Evolutionary conservation across 2,797 vertebrate genomes (phyloP).

Genomic region (Psittacula derbiana): DNA sequence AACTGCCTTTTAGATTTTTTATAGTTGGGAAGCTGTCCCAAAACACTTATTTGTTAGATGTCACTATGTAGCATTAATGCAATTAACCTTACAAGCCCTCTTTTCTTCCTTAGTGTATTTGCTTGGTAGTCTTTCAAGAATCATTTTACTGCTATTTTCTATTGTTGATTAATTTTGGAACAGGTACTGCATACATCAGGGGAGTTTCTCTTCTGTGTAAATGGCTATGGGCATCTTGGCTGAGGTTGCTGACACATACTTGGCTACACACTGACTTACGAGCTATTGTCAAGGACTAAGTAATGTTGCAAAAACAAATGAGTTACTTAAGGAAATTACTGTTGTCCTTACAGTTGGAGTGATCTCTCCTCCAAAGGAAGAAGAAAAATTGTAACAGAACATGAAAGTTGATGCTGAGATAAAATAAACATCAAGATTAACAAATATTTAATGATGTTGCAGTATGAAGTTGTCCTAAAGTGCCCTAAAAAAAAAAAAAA

Average conservation of each 20-base stretch:
- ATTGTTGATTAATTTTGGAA: constrained; percentile 28
- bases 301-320: neutral
- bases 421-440: neutral
- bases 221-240: constrained; percentile 22
- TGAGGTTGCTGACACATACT: constrained; percentile 5
- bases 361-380: neutral
- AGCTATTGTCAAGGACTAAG: neutral
- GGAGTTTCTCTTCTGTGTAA: constrained; percentile 1
- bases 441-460: neutral
- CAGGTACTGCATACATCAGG: neutral
- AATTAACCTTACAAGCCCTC: constrained; percentile 1
- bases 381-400: neutral
- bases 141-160: constrained; percentile 21
- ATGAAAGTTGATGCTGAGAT: neutral
- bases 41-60: neutral
- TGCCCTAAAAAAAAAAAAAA: neutral
- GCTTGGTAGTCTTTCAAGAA: constrained; percentile 8
- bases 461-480: neutral
- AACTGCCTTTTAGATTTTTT: neutral
- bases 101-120: neutral
- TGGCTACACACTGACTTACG: neutral
- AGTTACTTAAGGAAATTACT: constrained; percentile 25
- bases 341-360: neutral
- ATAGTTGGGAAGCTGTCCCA: neutral
- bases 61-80: neutral